Conservation (phyloP, 2,888 invertebrate genomes). For the Cremastobaeus sp. region DNA sequence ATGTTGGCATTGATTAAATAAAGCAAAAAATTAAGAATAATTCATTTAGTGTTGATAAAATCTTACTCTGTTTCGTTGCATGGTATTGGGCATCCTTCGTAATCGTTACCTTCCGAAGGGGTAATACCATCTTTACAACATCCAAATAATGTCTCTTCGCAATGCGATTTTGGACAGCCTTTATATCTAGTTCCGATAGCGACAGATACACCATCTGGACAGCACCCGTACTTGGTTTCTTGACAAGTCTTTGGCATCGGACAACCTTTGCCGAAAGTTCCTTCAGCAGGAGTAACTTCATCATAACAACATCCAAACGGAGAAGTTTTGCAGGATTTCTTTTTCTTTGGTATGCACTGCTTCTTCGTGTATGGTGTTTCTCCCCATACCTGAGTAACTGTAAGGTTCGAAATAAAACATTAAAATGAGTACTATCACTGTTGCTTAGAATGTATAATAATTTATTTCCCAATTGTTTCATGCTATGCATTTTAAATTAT, state of each 20-base stretch:
- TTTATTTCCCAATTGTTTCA: too few species aligned
- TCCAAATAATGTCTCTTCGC: constrained; percentile 89
- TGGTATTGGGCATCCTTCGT: constrained; percentile 88
- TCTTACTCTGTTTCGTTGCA: constrained; percentile 81
- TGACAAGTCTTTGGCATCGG: constrained; percentile 86
- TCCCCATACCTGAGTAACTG: constrained; percentile 18
- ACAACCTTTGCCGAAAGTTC: constrained; percentile 90
- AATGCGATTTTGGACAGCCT: constrained; percentile 88
- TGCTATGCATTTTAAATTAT: too few species aligned
- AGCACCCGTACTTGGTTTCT: constrained; percentile 88
- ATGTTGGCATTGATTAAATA: background rate
- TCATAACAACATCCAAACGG: constrained; percentile 93
- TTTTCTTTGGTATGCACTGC: constrained; percentile 81
- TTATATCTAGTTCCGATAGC: constrained; percentile 84
- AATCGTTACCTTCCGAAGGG: constrained; percentile 88
- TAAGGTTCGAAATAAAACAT: background rate
- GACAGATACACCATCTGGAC: constrained; percentile 89
- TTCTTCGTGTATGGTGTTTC: constrained; percentile 76
- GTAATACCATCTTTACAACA: constrained; percentile 91
- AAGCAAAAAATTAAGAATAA: background rate
- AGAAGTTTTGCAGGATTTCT: constrained; percentile 82
- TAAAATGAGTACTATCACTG: too few species aligned
- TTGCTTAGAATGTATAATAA: too few species aligned
- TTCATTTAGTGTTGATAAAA: constrained; percentile 3
- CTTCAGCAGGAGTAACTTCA: constrained; percentile 85